Base-by-base conservation (phyloP, 2,113 vertebrate genomes). In the Xenopus laevis region DNA sequence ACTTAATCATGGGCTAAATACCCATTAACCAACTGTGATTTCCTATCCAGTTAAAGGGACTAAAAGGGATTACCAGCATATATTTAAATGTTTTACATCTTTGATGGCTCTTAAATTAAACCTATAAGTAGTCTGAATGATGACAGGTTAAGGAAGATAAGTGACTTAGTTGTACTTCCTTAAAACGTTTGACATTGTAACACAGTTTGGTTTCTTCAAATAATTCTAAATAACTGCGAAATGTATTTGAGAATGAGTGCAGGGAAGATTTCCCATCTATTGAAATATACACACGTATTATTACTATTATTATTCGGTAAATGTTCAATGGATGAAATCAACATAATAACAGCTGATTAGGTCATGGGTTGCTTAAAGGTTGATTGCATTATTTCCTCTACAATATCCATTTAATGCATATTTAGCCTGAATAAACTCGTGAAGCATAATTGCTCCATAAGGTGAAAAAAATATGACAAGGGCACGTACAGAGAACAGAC, bases 311-410 rank as follows among this genome's bases (percentile, higher is more conserved):
- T 27, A 3, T 18, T 62, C 47, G 18, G 44, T 40, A 57, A 23
- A 75, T 68, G 65, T 52, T 63, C 40, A 50, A 18, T 57, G 21
- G 45, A 68, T 40, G 15, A 61, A 75, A 62, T 62, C 57, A 68
- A 63, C 50, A 69, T 77, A 77, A 70, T 77, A 58, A 77, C 23
- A 64, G 18, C 74, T 77, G 67, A 77, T 77, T 77, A 77, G 66
- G 59, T 27, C 61, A 70, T 63, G 17, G 65, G 50, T 68, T 70
- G 58, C 70, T 46, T 69, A 70, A 77, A 69, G 45, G 59, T 68
- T 77, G 59, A 77, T 70, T 77, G 50, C 74, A 77, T 68, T 68
- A 53, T 15, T 40, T 57, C 15, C 33, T 46, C 10, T 44, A 57
- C 18, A 23, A 44, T 68, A 74, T 60, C 45, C 50, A 46, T 50